Evolutionary conservation across 2,888 invertebrate genomes (phyloP), one percentile per base, ranked within the genome.

Genomic region (Ptilodon capucinus): DNA sequence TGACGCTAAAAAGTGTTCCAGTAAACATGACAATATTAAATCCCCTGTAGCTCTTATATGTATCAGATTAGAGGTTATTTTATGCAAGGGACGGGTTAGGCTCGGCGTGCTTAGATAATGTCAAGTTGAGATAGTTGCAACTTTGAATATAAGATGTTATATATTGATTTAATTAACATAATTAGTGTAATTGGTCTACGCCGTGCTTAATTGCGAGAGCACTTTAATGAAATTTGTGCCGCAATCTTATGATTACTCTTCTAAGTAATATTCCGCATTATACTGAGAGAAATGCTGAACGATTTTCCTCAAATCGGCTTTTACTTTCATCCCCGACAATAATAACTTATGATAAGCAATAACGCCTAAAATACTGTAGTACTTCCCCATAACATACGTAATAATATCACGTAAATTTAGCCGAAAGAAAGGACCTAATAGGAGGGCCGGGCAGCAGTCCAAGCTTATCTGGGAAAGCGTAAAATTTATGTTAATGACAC

Each of bases 401-500:
- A 74, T 73, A 79, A 76, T 76, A 75, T 70, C 68, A 64, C 74
- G 73, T 80, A 78, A 83, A 81, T 81, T 78, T 55, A 53, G 68
- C 49, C 54, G 58, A 68, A 68, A 76, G 66, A 73, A 71, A 78
- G 74, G 70, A 72, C 70, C 75, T 81, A 80, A 82, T 79, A 76
- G 71, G 51, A 76, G 76, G 77, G 76, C 74, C 68, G 81, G 78
- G 80, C 80, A 79, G 62, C 63, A 71, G 76, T 80, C 82, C 80
- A 79, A 79, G 79, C 77, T 83, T 84, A 84, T 84, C 79, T 82
- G 68, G 69, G 72, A 74, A 78, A 64, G 76, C 84, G 83, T 84
- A 81, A 83, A 85, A 85, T 86, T 85, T 85, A 86, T 86, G 85
- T 86, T 86, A 86, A 86, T 86, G 84, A 85, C 72, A 60, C 74